These are phyloP conservation scores for Serilophus lunatus DNA, from an alignment of 2,113 vertebrate genomes.

Conservation along the genomic window DNA sequence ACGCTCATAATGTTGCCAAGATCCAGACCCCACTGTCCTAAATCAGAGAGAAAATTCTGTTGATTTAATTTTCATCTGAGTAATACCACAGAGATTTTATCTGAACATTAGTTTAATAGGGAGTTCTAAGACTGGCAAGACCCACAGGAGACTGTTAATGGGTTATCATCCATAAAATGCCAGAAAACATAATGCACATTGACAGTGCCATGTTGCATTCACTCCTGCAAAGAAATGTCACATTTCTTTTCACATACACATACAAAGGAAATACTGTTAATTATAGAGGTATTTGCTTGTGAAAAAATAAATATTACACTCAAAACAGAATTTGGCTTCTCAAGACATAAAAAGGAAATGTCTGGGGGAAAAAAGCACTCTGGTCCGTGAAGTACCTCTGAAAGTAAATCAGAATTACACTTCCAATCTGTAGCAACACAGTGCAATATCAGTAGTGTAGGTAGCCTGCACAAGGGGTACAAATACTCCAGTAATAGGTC, in stretches of 20 bases:
- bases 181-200: neutral
- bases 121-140: neutral
- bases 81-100: constrained; percentile 11
- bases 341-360: neutral
- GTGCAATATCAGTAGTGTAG: neutral
- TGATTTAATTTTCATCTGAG: neutral
- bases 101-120: constrained; percentile 4
- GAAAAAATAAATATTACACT: neutral
- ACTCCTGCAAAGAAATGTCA: neutral
- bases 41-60: neutral
- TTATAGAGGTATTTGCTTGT: neutral
- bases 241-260: neutral
- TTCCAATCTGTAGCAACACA: neutral
- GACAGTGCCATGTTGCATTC: neutral
- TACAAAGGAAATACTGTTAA: neutral
- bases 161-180: neutral
- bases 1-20: neutral
- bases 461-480: neutral
- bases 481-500: fast-evolving
- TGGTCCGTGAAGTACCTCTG: neutral
- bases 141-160: neutral
- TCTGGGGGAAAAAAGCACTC: fast-evolving
- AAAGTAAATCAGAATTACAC: neutral
- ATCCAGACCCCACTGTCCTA: neutral
- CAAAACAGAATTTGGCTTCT: neutral